These are phyloP conservation scores for Leptinotarsa texana DNA, from an alignment of 1,140 invertebrate species.

Conservation along the genomic window DNA sequence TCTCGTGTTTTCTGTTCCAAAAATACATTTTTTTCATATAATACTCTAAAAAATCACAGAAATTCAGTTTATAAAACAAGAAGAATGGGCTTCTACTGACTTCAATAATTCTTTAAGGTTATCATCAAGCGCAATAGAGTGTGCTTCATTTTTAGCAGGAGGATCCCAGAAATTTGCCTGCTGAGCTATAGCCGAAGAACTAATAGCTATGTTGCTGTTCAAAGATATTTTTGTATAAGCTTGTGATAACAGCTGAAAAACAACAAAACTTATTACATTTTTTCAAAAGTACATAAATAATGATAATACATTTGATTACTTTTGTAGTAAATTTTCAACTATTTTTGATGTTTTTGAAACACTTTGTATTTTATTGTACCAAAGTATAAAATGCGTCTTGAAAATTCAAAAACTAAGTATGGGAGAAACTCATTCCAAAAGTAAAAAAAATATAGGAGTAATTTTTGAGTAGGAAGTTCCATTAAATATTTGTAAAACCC, in stretches of 20 bases:
- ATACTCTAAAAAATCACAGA: slow-evolving; percentile 56
- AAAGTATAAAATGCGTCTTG: too few relatives aligned
- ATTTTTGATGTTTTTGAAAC: too few relatives aligned
- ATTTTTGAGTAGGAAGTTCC: too few relatives aligned
- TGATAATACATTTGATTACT: too few relatives aligned
- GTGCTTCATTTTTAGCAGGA: slow-evolving; percentile 53
- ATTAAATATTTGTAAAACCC: too few relatives aligned
- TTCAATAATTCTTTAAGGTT: slow-evolving; percentile 45
- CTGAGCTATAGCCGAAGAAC: slow-evolving; percentile 60
- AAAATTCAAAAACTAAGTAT: too few relatives aligned
- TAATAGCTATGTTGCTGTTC: slow-evolving; percentile 57
- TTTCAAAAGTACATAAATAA: too few relatives aligned
- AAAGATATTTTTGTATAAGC: slow-evolving; percentile 59
- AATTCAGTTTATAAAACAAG: not conserved
- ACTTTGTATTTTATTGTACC: too few relatives aligned
- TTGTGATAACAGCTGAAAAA: slow-evolving; percentile 62
- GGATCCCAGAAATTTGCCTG: slow-evolving; percentile 70
- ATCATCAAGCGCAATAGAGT: slow-evolving; percentile 34
- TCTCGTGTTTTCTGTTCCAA: slow-evolving; percentile 74
- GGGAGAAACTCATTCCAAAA: too few relatives aligned
- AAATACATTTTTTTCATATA: slow-evolving; percentile 75
- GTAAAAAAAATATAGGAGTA: too few relatives aligned
- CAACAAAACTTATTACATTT: slow-evolving; percentile 8
- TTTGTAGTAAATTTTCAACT: too few relatives aligned
- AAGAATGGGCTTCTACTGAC: slow-evolving; percentile 28